A percentile compares a stretch with the other conserved stretches of the same genome.
These are phyloP conservation scores for Rhopalosiphum maidis DNA, from an alignment of 1,140 invertebrate species.

Conservation along the genomic window DNA sequence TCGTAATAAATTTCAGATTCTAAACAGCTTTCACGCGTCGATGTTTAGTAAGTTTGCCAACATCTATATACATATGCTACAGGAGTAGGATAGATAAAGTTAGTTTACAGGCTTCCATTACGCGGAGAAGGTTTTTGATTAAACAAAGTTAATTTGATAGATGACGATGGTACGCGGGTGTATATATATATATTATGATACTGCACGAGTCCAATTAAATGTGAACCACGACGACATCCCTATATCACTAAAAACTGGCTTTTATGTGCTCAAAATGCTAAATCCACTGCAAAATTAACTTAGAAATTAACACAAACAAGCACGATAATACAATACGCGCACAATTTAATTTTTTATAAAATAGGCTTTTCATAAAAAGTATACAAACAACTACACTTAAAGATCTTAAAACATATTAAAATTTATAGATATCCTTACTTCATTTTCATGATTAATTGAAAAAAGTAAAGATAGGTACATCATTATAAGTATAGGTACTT, in stretches of 20 bases:
- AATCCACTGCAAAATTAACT: background rate
- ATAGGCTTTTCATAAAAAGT: background rate
- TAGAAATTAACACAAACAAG: background rate
- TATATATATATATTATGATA: background rate
- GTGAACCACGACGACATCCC: background rate
- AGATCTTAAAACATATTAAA: no score
- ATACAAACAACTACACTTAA: background rate
- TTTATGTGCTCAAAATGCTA: background rate
- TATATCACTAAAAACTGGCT: background rate
- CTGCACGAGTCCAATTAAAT: constrained; percentile 34
- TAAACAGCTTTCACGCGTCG: background rate
- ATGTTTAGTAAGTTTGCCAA: constrained; percentile 28
- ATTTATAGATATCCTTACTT: no score
- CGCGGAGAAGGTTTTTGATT: constrained; percentile 29
- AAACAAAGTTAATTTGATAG: constrained; percentile 55
- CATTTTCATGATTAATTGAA: no score
- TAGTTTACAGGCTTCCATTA: constrained; percentile 25
- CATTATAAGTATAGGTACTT: background rate
- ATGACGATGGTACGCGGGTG: background rate
- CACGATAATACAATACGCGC: background rate
- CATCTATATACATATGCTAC: background rate
- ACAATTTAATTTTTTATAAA: background rate
- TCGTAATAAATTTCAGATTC: constrained; percentile 36
- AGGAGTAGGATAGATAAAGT: background rate
- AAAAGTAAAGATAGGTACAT: background rate